Conservation (phyloP, 2,888 invertebrate species). For the Dasypogon diadema region DNA sequence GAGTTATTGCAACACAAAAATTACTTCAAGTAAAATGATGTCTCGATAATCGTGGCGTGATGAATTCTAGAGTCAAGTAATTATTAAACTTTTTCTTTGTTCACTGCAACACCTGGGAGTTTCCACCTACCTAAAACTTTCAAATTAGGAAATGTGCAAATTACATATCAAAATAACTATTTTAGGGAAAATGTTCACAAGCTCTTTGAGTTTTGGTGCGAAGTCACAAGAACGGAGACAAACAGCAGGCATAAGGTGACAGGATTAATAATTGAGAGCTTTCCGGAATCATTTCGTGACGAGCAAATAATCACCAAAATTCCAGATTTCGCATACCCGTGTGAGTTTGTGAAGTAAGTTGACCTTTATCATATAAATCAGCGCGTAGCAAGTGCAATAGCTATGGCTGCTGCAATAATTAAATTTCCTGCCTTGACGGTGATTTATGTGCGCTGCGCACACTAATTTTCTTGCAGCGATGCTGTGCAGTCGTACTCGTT, state of each 20-base stretch:
- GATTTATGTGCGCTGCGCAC: conserved; percentile 50
- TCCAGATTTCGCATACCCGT: conserved; percentile 93
- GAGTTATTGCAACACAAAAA: neutral
- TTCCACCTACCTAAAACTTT: conserved; percentile 5
- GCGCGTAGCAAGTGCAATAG: neutral
- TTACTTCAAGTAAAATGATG: conserved; percentile 33
- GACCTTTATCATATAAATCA: neutral
- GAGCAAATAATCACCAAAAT: conserved; percentile 87
- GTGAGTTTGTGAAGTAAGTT: conserved; percentile 81
- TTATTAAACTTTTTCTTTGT: conserved; percentile 14
- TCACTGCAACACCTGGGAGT: conserved; percentile 22
- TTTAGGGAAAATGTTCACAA: conserved; percentile 67
- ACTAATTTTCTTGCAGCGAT: conserved; percentile 72
- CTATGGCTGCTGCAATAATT: conserved; percentile 5
- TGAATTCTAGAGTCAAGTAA: conserved; percentile 57
- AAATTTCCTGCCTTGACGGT: conserved; percentile 50
- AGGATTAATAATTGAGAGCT: conserved; percentile 81
- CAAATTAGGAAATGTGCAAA: neutral
- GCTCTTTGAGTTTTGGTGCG: conserved; percentile 69
- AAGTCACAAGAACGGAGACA: conserved; percentile 62
- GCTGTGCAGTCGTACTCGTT: conserved; percentile 96
- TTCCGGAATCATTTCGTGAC: conserved; percentile 85
- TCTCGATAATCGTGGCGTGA: conserved; percentile 47
- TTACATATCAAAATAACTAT: neutral
- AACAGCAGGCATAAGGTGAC: conserved; percentile 9